These are phyloP conservation scores for Keiferia lycopersicella DNA, from an alignment of 2,888 invertebrate genomes.

Conservation along the genomic window DNA sequence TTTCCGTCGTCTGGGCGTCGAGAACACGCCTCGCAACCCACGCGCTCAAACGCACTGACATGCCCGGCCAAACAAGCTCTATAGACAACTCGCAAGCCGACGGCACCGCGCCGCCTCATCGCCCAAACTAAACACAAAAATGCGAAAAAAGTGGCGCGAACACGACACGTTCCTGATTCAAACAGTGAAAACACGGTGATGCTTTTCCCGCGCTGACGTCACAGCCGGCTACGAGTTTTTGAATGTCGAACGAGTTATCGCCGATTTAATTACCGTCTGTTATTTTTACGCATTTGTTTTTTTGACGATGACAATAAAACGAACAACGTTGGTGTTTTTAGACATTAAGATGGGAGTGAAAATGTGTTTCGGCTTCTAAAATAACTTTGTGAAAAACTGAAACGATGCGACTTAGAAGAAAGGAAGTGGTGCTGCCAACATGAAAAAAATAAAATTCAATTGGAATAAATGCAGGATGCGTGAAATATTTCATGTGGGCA, in stretches of 20 bases:
- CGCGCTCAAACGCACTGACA: constrained; percentile 68
- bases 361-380: constrained; percentile 20
- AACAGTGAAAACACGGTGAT: constrained; percentile 38
- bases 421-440: constrained; percentile 75
- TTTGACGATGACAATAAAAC: constrained; percentile 13
- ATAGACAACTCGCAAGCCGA: constrained; percentile 55
- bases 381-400: constrained; percentile 53
- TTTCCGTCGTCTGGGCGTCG: constrained; percentile 75
- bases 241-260: constrained; percentile 32
- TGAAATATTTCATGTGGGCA: constrained; percentile 58
- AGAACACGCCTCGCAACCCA: constrained; percentile 72
- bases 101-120: constrained; percentile 61
- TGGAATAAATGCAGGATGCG: constrained; percentile 68
- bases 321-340: constrained; percentile 16
- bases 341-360: constrained; percentile 13
- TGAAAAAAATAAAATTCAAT: constrained; percentile 57
- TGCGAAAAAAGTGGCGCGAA: constrained; percentile 49
- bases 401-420: constrained; percentile 67
- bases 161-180: constrained; percentile 40
- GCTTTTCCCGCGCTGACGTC: constrained; percentile 29
- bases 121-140: constrained; percentile 58
- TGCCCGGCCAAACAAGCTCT: constrained; percentile 58
- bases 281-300: constrained; percentile 23
- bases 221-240: constrained; percentile 30
- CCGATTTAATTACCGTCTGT: constrained; percentile 37